Base-by-base conservation (phyloP, 2,888 invertebrate species). In the Halictus ligatus region DNA sequence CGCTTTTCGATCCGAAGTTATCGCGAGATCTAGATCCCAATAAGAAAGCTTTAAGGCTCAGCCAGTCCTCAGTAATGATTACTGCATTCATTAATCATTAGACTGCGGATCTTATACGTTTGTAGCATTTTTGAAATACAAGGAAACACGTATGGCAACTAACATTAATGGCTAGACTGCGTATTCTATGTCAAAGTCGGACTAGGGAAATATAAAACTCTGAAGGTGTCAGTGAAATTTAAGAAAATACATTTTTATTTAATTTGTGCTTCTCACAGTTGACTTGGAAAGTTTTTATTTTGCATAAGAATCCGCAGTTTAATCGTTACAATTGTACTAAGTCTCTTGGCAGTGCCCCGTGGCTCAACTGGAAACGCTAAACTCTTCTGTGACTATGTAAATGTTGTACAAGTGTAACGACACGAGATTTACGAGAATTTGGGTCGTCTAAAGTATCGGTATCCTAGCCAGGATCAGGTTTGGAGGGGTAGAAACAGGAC, bases 401-500 rank as follows among this genome's bases (percentile, higher is more conserved):
- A 54, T 54, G 8, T 54, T 8, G 54, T 54, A 54, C 54, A 54
- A 7, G 21, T 54, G 54, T 8, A 54, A 15, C 25, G 60, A 13
- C 60, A 29, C 5, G 6, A 7, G 25, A 25, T 60, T 64, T 29
- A 25, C 29, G 29, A 64, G 29, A 64, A 64, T 64, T 64, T 7
- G 15, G 64, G 29, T 29, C n/a, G 6, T 2, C 5, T 29, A 15
- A 15, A 60, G 54, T 54, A 54, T 54, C n/a, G 0, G 54, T 54
- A 29, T 64, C 64, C 64, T 29, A 29, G 29, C 64, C 25, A 12
- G 64, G 15, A 64, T 64, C 25, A 15, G 7, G 25, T 12, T 64
- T 15, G 64, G 64, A 64, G 35, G 8, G 18, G 18, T 1, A 7
- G 67, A 25, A 13, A 72, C 81, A 78, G 77, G 86, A 78, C 46